Conservation (phyloP, 2,888 invertebrate species). For the Andrena bucephala region DNA sequence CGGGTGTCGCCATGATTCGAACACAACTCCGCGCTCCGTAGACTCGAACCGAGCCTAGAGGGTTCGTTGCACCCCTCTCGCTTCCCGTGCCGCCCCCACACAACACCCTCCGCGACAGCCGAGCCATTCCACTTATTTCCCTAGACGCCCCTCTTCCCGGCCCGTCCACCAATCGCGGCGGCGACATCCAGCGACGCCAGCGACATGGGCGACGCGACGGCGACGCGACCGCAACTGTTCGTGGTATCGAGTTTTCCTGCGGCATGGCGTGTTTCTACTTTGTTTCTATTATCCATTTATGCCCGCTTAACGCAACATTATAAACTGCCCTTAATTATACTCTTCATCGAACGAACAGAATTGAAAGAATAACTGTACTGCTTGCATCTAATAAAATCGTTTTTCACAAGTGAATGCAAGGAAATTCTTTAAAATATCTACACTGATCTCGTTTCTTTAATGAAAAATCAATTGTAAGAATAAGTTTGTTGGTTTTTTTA, state of each 20-base stretch:
- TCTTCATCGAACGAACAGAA: no score
- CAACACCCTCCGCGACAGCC: conserved; percentile 59
- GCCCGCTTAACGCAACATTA: no score
- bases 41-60: conserved; percentile 81
- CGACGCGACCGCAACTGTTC: conserved; percentile 53
- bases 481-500: no score
- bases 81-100: conserved; percentile 52
- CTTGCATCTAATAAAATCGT: no score
- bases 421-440: no score
- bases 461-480: no score
- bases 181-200: conserved; percentile 31
- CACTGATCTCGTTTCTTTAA: no score
- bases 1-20: conserved; percentile 88
- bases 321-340: no score
- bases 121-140: conserved; percentile 61
- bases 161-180: conserved; percentile 76
- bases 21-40: conserved; percentile 82
- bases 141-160: conserved; percentile 51
- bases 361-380: no score
- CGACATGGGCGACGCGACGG: conserved; percentile 62
- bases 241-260: neutral
- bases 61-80: conserved; percentile 81
- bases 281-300: no score
- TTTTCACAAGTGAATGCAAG: no score
- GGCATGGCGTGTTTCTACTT: neutral